phyloP scores from a whole-genome alignment of 2,113 vertebrate species.

The Vidua chalybeata region DNA sequence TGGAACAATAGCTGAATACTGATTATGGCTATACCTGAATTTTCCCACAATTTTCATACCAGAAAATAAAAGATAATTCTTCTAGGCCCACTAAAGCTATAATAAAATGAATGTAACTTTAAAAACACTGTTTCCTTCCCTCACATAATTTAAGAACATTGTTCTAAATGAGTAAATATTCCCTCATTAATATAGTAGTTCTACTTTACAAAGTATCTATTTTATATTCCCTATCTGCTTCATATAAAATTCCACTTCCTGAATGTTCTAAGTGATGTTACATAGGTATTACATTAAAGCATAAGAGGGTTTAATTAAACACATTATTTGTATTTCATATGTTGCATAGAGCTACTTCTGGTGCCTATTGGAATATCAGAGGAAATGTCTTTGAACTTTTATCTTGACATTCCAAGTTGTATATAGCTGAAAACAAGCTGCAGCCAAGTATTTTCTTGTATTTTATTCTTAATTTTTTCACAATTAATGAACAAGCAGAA shows the following conservation, averaged over 20 bases:
- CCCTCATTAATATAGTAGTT: neutral
- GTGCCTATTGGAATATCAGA: neutral
- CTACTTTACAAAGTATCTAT: neutral
- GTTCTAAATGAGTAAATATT: neutral
- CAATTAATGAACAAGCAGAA: neutral
- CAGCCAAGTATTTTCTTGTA: neutral
- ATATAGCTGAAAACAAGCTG: neutral
- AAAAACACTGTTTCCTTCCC: neutral
- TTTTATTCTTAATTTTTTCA: neutral
- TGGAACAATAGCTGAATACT: conserved; percentile 12
- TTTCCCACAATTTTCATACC: conserved; percentile 32
- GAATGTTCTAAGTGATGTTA: neutral
- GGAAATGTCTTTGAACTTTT: neutral
- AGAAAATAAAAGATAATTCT: neutral
- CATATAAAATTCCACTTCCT: neutral
- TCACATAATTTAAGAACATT: neutral
- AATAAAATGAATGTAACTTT: neutral
- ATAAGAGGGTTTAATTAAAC: neutral
- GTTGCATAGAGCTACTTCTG: neutral
- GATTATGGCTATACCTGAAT: neutral
- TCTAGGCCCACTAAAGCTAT: neutral
- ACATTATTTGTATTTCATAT: neutral
- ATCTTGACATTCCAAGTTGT: neutral
- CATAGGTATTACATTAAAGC: neutral
- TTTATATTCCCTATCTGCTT: neutral